These are phyloP conservation scores for Zoanthus gigantus DNA, from an alignment of 92 coral and sea anemone species.

Conservation along the genomic window DNA sequence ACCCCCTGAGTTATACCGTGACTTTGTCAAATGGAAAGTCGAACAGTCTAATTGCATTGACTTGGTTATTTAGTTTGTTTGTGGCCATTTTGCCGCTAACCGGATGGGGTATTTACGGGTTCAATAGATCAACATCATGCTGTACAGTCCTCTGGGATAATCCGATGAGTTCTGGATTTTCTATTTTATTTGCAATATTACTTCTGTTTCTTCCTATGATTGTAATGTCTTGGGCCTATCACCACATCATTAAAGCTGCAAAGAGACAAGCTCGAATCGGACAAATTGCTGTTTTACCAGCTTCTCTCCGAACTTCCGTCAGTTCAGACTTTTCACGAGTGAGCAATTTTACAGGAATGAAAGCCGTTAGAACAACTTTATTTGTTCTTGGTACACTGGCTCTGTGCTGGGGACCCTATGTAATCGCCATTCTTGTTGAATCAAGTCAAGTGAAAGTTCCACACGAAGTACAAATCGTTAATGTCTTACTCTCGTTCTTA, in stretches of 20 bases:
- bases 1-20: conserved; percentile 82
- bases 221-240: conserved; percentile 81
- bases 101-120: conserved; percentile 98
- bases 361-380: conserved; percentile 86
- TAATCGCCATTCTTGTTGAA: conserved; percentile 72
- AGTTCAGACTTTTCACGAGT: conserved; percentile 67
- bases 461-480: conserved; percentile 62
- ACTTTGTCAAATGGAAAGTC: conserved; percentile 87
- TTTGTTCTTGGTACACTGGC: conserved; percentile 81
- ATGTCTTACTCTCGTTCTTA: conserved; percentile 69
- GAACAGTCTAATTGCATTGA: conserved; percentile 60
- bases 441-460: conserved; percentile 71
- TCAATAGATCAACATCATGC: conserved; percentile 69
- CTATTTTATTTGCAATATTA: conserved; percentile 74
- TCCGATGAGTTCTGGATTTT: conserved; percentile 85
- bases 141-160: conserved; percentile 92
- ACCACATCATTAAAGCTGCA: conserved; percentile 91
- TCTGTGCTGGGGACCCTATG: conserved; percentile 90
- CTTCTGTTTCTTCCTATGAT: conserved; percentile 72
- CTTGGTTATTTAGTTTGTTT: conserved; percentile 84
- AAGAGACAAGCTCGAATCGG: conserved; percentile 92
- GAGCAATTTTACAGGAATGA: conserved; percentile 76
- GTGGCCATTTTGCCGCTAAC: conserved; percentile 88
- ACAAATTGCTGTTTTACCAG: conserved; percentile 68
- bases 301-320: conserved; percentile 66